Conservation (phyloP, 2,113 vertebrate species). For the Actinemys pallida region DNA sequence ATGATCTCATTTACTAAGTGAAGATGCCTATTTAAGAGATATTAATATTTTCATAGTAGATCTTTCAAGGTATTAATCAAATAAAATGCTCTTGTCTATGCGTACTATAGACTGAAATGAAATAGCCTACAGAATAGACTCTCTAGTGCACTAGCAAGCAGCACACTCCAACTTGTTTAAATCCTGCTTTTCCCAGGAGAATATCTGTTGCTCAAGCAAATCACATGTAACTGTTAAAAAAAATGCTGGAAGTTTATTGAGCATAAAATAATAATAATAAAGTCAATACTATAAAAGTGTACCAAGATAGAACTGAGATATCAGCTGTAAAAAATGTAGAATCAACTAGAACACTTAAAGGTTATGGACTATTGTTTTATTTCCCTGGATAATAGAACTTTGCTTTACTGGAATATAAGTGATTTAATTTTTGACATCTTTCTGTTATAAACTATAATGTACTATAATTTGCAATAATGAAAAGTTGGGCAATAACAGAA, state of each 20-base stretch:
- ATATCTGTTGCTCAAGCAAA: constrained; percentile 31
- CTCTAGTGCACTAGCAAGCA: neutral
- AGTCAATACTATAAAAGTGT: constrained; percentile 61
- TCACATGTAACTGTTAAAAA: constrained; percentile 41
- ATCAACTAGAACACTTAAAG: constrained; percentile 49
- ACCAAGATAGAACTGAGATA: constrained; percentile 13
- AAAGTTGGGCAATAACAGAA: neutral
- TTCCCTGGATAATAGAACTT: constrained; percentile 56
- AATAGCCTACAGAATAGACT: neutral
- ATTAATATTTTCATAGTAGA: constrained; percentile 40
- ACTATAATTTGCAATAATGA: neutral
- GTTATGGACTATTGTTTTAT: constrained; percentile 48
- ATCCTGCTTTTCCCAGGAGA: neutral
- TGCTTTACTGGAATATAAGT: neutral
- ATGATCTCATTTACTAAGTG: constrained; percentile 42
- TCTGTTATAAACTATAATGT: constrained; percentile 16
- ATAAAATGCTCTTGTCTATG: constrained; percentile 11
- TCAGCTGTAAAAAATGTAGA: constrained; percentile 38
- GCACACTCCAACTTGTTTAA: neutral
- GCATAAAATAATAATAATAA: constrained; percentile 67
- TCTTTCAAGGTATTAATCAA: constrained; percentile 23
- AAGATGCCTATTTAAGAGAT: constrained; percentile 18
- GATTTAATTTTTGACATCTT: constrained; percentile 53
- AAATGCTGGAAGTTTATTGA: constrained; percentile 50
- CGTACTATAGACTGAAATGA: neutral